These are phyloP conservation scores for Hemiscyllium ocellatum DNA, from an alignment of 2,113 vertebrate genomes.

Conservation along the genomic window DNA sequence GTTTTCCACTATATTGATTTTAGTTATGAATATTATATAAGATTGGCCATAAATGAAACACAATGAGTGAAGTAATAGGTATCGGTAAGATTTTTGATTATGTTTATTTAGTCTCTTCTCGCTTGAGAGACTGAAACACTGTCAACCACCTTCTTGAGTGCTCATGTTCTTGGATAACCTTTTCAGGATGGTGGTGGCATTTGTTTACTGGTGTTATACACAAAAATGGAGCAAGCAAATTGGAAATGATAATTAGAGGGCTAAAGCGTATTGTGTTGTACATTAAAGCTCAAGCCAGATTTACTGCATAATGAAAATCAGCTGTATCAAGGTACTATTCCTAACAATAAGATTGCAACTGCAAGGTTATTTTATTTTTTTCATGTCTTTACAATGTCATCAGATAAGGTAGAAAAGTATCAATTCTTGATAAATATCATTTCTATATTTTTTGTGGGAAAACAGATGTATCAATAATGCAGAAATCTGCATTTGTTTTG, in stretches of 20 bases:
- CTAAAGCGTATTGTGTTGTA: background rate
- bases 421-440: background rate
- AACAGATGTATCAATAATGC: background rate
- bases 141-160: background rate
- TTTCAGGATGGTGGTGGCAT: constrained; percentile 19
- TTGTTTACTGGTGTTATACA: constrained; percentile 10
- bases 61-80: background rate
- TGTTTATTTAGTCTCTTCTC: constrained; percentile 4
- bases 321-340: background rate
- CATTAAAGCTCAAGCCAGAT: background rate
- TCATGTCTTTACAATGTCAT: background rate
- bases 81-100: background rate
- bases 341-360: background rate
- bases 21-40: constrained; percentile 17
- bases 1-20: background rate
- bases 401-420: background rate
- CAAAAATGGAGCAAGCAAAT: background rate
- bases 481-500: background rate
- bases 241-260: background rate
- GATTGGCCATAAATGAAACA: background rate
- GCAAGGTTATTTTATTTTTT: background rate
- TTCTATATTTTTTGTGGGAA: background rate
- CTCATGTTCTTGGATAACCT: background rate
- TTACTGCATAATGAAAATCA: background rate
- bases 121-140: background rate